Percentiles rank a stretch among this genome's conserved stretches.
phyloP scores from a whole-genome alignment of 2,888 invertebrate genomes.

The Sussaba pulchella region DNA sequence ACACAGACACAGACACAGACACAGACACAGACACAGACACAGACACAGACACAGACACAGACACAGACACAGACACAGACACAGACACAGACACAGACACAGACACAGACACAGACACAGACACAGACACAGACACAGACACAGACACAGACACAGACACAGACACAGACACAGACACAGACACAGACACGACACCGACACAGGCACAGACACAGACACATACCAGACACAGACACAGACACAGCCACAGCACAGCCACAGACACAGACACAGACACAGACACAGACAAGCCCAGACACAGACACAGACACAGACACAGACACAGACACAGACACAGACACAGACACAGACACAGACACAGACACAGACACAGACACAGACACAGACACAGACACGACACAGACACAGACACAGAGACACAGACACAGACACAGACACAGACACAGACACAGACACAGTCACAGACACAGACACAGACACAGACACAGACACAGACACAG shows the following conservation, averaged over 20 bases:
- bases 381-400: background rate
- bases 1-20: background rate
- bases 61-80: background rate
- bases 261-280: background rate
- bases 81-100: background rate
- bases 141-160: background rate
- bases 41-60: background rate
- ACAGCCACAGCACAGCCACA: background rate
- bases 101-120: background rate
- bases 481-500: background rate
- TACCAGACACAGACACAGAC: background rate
- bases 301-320: background rate
- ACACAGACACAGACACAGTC: background rate
- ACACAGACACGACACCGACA: background rate
- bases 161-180: background rate
- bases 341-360: background rate
- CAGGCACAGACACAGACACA: background rate
- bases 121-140: background rate
- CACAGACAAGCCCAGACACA: background rate
- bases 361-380: background rate
- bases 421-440: background rate
- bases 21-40: background rate
- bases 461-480: background rate
- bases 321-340: background rate
- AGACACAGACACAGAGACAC: background rate